phyloP scores from a whole-genome alignment of 1,140 invertebrate species.

The Drosophila saltans region DNA sequence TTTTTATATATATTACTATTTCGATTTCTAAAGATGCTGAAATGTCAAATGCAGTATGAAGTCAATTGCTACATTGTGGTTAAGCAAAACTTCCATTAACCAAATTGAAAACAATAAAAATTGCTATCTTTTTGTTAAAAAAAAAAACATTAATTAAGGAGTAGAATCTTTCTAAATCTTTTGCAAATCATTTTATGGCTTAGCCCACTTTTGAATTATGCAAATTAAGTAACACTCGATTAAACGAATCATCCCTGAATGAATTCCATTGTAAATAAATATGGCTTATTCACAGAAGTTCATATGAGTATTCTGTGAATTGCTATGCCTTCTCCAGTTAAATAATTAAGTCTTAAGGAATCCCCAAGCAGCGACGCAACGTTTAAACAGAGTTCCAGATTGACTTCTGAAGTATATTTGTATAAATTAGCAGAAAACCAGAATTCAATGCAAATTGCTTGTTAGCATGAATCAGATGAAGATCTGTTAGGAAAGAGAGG shows the following conservation, averaged over 20 bases:
- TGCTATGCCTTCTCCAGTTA: neutral
- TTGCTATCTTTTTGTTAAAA: neutral
- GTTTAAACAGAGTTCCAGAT: neutral
- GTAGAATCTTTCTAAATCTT: neutral
- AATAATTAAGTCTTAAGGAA: slow-evolving; percentile 3
- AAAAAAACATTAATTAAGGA: neutral
- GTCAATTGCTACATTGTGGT: neutral
- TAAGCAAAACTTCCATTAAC: neutral
- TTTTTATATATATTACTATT: neutral
- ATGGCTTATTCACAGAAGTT: neutral
- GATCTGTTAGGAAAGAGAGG: neutral
- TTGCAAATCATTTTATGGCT: too few relatives aligned
- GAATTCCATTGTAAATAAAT: neutral
- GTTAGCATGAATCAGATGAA: slow-evolving; percentile 8
- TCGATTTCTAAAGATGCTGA: neutral
- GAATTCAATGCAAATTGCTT: neutral
- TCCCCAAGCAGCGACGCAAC: slow-evolving; percentile 7
- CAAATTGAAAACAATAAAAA: too few relatives aligned
- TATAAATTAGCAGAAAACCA: slow-evolving; percentile 5
- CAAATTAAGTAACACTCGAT: neutral
- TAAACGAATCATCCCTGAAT: neutral
- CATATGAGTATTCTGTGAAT: neutral
- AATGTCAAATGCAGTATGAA: neutral
- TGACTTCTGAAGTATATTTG: neutral
- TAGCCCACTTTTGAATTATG: too few relatives aligned